These are phyloP conservation scores for Luperina testacea DNA, from an alignment of 2,888 invertebrate species.

Conservation along the genomic window DNA sequence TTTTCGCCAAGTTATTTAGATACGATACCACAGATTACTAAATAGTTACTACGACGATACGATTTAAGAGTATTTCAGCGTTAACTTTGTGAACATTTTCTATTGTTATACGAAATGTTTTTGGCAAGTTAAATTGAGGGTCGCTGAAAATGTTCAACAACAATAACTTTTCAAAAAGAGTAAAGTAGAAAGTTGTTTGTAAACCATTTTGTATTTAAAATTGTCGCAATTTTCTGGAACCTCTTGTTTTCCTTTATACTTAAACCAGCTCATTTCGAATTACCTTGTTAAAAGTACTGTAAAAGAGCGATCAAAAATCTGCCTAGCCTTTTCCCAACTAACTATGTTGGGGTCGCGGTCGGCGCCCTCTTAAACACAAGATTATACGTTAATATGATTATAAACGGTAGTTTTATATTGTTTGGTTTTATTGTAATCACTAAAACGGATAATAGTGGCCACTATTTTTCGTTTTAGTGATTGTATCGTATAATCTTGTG, in stretches of 20 bases:
- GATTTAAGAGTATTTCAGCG: constrained; percentile 26
- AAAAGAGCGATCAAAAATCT: constrained; percentile 3
- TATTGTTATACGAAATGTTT: constrained; percentile 36
- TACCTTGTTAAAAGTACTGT: background rate
- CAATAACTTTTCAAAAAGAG: constrained; percentile 4
- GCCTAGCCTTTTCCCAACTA: background rate
- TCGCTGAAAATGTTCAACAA: constrained; percentile 4
- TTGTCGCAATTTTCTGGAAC: background rate
- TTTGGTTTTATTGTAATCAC: too few species aligned
- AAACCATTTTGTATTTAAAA: background rate
- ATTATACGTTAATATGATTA: too few species aligned
- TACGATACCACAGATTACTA: too few species aligned
- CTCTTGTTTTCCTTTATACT: background rate
- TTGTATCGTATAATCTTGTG: too few species aligned
- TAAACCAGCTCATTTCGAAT: background rate
- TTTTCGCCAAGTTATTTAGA: constrained; percentile 37
- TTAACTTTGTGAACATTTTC: constrained; percentile 25
- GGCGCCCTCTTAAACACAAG: too few species aligned
- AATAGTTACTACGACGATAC: too few species aligned
- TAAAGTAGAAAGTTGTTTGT: background rate
- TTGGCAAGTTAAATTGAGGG: constrained; percentile 22
- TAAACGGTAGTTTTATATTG: too few species aligned
- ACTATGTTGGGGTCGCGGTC: background rate
- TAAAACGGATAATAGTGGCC: too few species aligned
- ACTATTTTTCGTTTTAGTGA: too few species aligned